Evolutionary conservation across 2,797 vertebrate genomes (phyloP).

Genomic region (Myiotriccus ornatus): DNA sequence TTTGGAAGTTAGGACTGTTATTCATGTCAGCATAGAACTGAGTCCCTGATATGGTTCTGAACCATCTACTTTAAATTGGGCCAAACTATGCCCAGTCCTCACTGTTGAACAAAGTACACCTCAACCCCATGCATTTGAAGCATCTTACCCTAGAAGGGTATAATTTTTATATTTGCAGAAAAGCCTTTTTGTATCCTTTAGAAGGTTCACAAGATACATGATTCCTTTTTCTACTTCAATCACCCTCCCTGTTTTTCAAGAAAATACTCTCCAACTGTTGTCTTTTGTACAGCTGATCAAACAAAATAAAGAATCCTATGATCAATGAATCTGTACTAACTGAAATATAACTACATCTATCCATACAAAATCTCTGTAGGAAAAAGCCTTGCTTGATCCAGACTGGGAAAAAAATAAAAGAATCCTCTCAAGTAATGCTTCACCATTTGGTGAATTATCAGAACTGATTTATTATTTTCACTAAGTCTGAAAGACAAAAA

Average conservation of each 20-base stretch:
- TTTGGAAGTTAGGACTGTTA: neutral
- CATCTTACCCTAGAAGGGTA: neutral
- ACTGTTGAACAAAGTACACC: neutral
- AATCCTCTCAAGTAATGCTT: neutral
- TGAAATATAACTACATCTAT: neutral
- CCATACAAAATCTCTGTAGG: neutral
- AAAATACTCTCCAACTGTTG: neutral
- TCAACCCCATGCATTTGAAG: neutral
- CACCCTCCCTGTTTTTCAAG: neutral
- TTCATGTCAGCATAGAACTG: neutral
- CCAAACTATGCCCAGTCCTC: neutral
- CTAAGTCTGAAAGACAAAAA: neutral
- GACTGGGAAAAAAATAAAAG: neutral
- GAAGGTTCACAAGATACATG: neutral
- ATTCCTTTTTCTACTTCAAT: neutral
- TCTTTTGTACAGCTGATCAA: neutral
- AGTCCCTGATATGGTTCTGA: neutral
- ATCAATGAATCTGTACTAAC: neutral
- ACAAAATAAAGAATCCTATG: neutral
- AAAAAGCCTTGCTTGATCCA: neutral
- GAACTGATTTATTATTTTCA: neutral
- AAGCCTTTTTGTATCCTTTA: neutral
- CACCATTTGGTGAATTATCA: neutral
- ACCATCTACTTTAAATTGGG: neutral
- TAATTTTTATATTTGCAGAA: neutral